These are phyloP conservation scores for Quadroppia sp. DNA, from an alignment of 2,888 invertebrate genomes.

Conservation along the genomic window DNA sequence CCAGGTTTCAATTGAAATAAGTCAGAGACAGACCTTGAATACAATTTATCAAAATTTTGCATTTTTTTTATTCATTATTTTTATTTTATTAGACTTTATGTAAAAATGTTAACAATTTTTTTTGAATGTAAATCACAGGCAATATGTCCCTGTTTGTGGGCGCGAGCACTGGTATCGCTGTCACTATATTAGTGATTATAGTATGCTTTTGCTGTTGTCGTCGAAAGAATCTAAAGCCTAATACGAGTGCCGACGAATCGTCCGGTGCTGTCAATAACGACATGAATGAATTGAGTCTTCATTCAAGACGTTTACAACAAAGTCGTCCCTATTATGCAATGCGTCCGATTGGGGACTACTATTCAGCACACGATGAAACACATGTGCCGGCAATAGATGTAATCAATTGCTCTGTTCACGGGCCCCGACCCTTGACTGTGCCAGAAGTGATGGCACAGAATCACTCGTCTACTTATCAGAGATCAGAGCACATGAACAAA, in stretches of 20 bases:
- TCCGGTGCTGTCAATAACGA: background rate
- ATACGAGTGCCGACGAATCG: background rate
- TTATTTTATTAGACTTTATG: background rate
- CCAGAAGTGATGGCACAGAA: conserved; percentile 9
- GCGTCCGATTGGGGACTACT: conserved; percentile 37
- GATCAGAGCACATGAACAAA: background rate
- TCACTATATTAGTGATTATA: conserved; percentile 1
- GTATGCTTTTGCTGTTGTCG: conserved; percentile 32
- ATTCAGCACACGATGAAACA: background rate
- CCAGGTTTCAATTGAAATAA: too few relatives aligned
- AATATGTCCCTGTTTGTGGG: conserved; percentile 23
- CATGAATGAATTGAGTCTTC: conserved; percentile 43
- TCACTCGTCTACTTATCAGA: conserved; percentile 3
- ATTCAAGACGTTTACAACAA: conserved; percentile 48
- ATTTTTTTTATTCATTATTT: too few relatives aligned
- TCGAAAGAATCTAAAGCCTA: background rate
- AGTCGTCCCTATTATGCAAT: conserved; percentile 47
- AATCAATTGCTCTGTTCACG: conserved; percentile 39
- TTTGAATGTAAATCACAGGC: background rate
- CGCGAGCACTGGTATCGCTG: conserved; percentile 7
- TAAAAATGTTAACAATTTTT: too few relatives aligned
- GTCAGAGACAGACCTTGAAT: too few relatives aligned
- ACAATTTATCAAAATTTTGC: too few relatives aligned
- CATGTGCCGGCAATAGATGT: background rate
- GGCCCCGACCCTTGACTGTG: background rate